Conservation (phyloP, 53 echinoderm and acorn worm genomes). For the Actinopyga echinites region DNA sequence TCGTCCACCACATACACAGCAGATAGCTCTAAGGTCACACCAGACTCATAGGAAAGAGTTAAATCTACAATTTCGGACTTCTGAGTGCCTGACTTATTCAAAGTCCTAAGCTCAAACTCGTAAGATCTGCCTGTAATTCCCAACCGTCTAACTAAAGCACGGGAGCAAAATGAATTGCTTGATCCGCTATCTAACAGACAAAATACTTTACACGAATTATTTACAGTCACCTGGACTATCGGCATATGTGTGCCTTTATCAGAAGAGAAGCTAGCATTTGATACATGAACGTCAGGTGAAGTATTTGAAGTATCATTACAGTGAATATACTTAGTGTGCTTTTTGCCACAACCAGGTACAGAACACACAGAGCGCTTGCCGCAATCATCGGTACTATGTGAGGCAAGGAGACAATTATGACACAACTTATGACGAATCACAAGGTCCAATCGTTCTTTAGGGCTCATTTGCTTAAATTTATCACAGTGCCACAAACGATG, state of each 20-base stretch:
- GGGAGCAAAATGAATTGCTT: conserved; percentile 56
- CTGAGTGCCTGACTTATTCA: conserved; percentile 41
- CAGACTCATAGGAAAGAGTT: neutral
- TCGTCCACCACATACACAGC: conserved; percentile 48
- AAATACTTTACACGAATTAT: conserved; percentile 23
- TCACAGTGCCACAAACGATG: conserved; percentile 54
- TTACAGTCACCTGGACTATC: conserved; percentile 25
- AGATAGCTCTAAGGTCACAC: conserved; percentile 26
- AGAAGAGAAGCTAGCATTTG: conserved; percentile 37
- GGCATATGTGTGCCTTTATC: conserved; percentile 28
- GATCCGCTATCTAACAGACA: conserved; percentile 50
- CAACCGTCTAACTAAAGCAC: conserved; percentile 12
- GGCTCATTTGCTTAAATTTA: conserved; percentile 38
- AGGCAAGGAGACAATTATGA: conserved; percentile 46
- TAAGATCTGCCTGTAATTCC: conserved; percentile 31
- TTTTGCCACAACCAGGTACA: conserved; percentile 44
- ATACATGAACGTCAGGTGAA: conserved; percentile 20
- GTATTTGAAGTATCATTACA: neutral
- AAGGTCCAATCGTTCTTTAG: conserved; percentile 25
- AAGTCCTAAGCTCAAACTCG: conserved; percentile 28
- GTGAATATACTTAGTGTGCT: conserved; percentile 36
- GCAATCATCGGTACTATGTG: conserved; percentile 4
- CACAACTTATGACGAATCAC: conserved; percentile 43
- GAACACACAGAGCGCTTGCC: conserved; percentile 26
- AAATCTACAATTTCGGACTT: conserved; percentile 38